Percentiles rank a stretch among this genome's conserved stretches.
Evolutionary conservation across 1,140 invertebrate genomes (phyloP).

Genomic region (Gonioctena quinquepunctata): DNA sequence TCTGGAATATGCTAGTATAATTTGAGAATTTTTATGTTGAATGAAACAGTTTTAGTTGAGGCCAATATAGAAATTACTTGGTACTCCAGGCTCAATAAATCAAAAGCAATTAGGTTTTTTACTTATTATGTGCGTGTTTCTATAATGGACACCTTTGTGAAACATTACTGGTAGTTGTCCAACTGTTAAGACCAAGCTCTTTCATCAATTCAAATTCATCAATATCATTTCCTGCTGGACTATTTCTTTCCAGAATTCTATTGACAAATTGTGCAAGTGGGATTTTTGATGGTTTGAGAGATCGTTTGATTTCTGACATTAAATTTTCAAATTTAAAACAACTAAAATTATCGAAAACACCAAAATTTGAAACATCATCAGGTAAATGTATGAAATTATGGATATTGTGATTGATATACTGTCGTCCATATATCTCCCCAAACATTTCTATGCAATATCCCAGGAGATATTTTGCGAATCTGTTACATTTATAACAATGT

Average conservation of each 20-base stretch:
- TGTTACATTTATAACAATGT: slow-evolving; percentile 3
- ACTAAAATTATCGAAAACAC: slow-evolving; percentile 7
- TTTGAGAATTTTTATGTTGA: not conserved
- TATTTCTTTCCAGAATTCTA: not conserved
- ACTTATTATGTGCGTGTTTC: not conserved
- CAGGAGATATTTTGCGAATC: slow-evolving; percentile 15
- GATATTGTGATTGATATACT: slow-evolving; percentile 20
- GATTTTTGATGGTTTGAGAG: not conserved
- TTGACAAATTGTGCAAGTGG: not conserved
- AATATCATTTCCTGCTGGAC: not conserved
- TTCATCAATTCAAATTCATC: not conserved
- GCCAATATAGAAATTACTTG: not conserved
- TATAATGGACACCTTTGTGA: not conserved
- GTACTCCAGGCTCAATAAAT: not conserved
- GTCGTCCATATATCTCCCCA: slow-evolving; percentile 8
- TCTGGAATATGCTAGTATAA: not conserved
- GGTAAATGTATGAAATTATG: slow-evolving; percentile 22
- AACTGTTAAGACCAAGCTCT: not conserved
- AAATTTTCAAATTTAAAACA: slow-evolving; percentile 22
- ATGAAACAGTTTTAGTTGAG: not conserved
- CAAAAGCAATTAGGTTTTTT: not conserved
- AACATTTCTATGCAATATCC: slow-evolving; percentile 11
- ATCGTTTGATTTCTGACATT: not conserved
- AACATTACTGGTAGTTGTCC: not conserved
- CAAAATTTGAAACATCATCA: slow-evolving; percentile 18